Conservation (phyloP, 1,140 invertebrate genomes). For the Camponotus vicinus region DNA sequence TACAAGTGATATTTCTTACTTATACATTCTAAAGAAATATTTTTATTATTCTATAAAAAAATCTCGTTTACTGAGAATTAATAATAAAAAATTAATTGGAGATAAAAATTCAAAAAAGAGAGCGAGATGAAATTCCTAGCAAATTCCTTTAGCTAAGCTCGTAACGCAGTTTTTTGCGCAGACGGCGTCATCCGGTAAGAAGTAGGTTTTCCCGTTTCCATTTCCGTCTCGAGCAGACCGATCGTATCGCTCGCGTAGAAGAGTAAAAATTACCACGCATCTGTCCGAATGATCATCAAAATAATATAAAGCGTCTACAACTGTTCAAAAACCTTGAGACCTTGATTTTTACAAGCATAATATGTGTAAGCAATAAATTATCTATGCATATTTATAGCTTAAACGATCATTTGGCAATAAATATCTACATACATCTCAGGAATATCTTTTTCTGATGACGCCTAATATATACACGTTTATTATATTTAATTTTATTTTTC, state of each 20-base stretch:
- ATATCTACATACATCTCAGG: constrained; percentile 13
- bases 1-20: constrained; percentile 27
- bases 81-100: background rate
- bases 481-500: background rate
- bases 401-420: constrained; percentile 4
- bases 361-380: constrained; percentile 13
- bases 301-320: constrained; percentile 25
- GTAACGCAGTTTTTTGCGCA: background rate
- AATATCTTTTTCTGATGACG: constrained; percentile 5
- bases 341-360: constrained; percentile 37
- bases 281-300: background rate
- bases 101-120: background rate
- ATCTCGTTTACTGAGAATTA: background rate
- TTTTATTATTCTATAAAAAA: background rate
- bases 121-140: constrained; percentile 5
- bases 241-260: constrained; percentile 19
- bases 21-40: background rate
- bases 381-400: constrained; percentile 23
- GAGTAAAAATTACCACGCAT: constrained; percentile 42
- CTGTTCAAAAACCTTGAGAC: background rate
- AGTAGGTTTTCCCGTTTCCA: constrained; percentile 66
- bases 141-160: background rate
- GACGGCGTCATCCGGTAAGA: constrained; percentile 36
- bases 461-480: constrained; percentile 38
- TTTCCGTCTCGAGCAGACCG: constrained; percentile 59